Conservation (phyloP, 2,113 vertebrate genomes). For the Recurvirostra avosetta region DNA sequence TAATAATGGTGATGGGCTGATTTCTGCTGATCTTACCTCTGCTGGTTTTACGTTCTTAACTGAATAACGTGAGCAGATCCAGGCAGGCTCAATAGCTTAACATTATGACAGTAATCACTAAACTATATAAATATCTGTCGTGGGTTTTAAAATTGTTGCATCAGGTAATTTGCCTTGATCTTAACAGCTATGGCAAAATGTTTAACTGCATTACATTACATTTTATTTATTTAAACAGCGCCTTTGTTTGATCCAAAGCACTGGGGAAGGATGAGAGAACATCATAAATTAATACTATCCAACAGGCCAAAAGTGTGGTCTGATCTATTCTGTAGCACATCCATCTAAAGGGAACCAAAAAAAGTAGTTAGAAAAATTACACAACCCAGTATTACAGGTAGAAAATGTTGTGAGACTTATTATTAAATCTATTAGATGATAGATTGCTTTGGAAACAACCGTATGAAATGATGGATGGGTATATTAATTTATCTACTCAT, state of each 20-base stretch:
- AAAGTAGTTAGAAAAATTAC: background rate
- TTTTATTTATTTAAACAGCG: conserved; percentile 62
- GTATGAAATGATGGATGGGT: background rate
- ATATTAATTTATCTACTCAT: conserved; percentile 37
- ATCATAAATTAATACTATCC: conserved; percentile 57
- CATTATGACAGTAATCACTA: conserved; percentile 40
- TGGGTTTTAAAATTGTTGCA: conserved; percentile 36
- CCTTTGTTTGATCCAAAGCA: conserved; percentile 57
- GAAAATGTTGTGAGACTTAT: background rate
- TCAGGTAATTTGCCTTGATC: conserved; percentile 57
- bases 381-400: background rate
- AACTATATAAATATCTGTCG: conserved; percentile 5
- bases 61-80: conserved; percentile 24
- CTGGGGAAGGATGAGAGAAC: conserved; percentile 26
- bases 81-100: conserved; percentile 3
- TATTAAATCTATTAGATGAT: conserved; percentile 29
- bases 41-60: background rate
- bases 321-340: conserved; percentile 20
- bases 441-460: background rate
- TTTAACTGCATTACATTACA: conserved; percentile 60
- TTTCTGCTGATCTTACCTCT: conserved; percentile 34
- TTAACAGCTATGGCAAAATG: conserved; percentile 51
- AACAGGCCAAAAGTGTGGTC: conserved; percentile 36
- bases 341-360: background rate
- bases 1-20: conserved; percentile 20